Percentiles rank a stretch among this genome's conserved stretches.
These are phyloP conservation scores for Clarias magur DNA, from an alignment of 2,113 vertebrate genomes.

Conservation along the genomic window DNA sequence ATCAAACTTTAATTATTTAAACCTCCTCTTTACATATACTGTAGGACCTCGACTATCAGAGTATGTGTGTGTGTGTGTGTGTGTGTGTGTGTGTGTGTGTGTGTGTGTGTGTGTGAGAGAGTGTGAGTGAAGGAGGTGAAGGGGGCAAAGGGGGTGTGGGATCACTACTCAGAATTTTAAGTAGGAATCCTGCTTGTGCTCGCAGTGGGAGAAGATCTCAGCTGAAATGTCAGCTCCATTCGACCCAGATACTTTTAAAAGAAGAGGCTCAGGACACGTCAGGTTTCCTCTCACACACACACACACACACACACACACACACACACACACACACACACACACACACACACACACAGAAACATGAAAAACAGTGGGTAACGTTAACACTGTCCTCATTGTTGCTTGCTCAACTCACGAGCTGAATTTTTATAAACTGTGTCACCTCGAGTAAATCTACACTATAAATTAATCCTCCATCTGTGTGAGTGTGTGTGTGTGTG, in stretches of 20 bases:
- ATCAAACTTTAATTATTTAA: slow-evolving; percentile 70
- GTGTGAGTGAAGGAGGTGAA: too few relatives aligned
- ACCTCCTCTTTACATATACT: slow-evolving; percentile 64
- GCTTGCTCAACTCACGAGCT: neutral
- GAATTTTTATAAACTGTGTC: slow-evolving; percentile 47
- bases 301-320: slow-evolving; percentile 36
- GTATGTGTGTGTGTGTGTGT: slow-evolving; percentile 16
- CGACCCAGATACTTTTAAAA: slow-evolving; percentile 67
- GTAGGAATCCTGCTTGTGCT: slow-evolving; percentile 3
- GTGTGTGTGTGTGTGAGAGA: too few relatives aligned
- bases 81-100: slow-evolving; percentile 18
- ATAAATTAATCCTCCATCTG: slow-evolving; percentile 30
- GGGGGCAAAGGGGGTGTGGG: neutral
- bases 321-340: slow-evolving; percentile 31
- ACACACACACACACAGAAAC: slow-evolving; percentile 25
- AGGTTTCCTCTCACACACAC: slow-evolving; percentile 51
- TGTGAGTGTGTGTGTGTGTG: slow-evolving; percentile 3
- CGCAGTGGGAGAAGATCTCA: slow-evolving; percentile 53
- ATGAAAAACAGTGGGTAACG: neutral
- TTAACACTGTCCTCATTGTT: slow-evolving; percentile 10
- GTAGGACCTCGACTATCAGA: neutral
- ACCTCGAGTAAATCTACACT: slow-evolving; percentile 45
- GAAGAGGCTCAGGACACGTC: slow-evolving; percentile 55
- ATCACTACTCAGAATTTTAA: slow-evolving; percentile 26
- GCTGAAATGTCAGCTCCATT: slow-evolving; percentile 59